Evolutionary conservation across 2,888 invertebrate genomes (phyloP).

Genomic region (Blastobasis adustella): DNA sequence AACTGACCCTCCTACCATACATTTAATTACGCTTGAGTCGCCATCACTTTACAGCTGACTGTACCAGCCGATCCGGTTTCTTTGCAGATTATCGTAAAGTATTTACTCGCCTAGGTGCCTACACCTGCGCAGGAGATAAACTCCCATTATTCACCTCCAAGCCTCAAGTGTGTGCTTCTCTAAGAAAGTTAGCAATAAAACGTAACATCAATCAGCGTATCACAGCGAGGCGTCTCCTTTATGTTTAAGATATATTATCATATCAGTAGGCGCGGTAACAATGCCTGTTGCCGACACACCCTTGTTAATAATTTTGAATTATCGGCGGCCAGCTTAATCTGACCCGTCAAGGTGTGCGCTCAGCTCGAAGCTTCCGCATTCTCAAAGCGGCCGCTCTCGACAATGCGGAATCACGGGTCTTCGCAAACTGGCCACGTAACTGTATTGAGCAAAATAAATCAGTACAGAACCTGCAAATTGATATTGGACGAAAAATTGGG

Average conservation of each 20-base stretch:
- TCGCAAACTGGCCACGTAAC: not conserved
- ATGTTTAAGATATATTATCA: not conserved
- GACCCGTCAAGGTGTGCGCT: not conserved
- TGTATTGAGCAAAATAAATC: constrained; percentile 8
- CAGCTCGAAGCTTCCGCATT: not conserved
- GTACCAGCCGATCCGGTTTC: too few relatives aligned
- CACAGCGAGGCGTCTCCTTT: too few relatives aligned
- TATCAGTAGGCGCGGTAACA: constrained; percentile 10
- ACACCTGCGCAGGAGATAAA: too few relatives aligned
- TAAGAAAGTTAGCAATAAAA: too few relatives aligned
- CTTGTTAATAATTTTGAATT: constrained; percentile 18
- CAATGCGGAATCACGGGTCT: constrained; percentile 6
- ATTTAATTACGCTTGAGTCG: too few relatives aligned
- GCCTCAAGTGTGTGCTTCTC: too few relatives aligned
- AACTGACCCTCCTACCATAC: too few relatives aligned
- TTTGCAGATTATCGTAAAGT: too few relatives aligned
- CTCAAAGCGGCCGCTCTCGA: not conserved
- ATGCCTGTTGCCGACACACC: constrained; percentile 16
- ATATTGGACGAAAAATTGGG: constrained; percentile 1
- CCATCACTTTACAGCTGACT: too few relatives aligned
- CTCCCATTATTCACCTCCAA: too few relatives aligned
- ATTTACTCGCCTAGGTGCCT: too few relatives aligned
- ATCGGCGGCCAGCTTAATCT: constrained; percentile 8
- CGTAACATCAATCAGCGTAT: too few relatives aligned
- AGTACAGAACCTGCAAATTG: constrained; percentile 5